phyloP scores from a whole-genome alignment of 2,888 invertebrate genomes.

The Phoenoteleia sp. region DNA sequence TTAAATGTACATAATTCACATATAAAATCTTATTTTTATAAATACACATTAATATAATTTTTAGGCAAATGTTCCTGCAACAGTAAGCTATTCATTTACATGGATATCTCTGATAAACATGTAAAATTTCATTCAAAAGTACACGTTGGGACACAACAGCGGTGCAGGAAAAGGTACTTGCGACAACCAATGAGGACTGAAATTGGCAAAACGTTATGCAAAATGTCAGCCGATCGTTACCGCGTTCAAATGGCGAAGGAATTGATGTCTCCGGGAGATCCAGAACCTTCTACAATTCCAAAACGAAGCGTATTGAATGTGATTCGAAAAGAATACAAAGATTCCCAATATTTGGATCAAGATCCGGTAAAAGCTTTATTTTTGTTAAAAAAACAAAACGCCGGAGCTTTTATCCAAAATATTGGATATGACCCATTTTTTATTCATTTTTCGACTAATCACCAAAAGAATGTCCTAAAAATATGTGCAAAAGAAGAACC shows the following conservation, averaged over 20 bases:
- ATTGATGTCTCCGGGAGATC: slow-evolving; percentile 37
- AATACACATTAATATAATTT: too few species aligned
- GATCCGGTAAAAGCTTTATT: slow-evolving; percentile 16
- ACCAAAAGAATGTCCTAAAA: slow-evolving; percentile 37
- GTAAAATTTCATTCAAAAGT: too few species aligned
- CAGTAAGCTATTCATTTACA: too few species aligned
- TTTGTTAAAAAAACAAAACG: slow-evolving; percentile 21
- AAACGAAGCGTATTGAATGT: slow-evolving; percentile 3
- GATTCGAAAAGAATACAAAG: slow-evolving; percentile 7
- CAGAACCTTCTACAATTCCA: slow-evolving; percentile 34
- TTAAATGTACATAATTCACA: too few species aligned
- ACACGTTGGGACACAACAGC: too few species aligned
- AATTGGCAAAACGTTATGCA: background rate
- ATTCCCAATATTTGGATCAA: slow-evolving; percentile 34
- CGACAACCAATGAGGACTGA: background rate
- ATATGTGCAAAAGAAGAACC: slow-evolving; percentile 37
- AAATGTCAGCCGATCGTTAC: background rate
- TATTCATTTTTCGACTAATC: slow-evolving; percentile 55
- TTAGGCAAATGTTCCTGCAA: too few species aligned
- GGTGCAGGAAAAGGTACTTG: background rate
- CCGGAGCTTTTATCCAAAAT: slow-evolving; percentile 35
- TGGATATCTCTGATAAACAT: too few species aligned
- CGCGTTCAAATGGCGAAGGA: background rate
- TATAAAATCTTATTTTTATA: too few species aligned
- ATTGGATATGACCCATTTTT: slow-evolving; percentile 62